Conservation (phyloP, 2,797 vertebrate species). For the Chloroceryle amazona region DNA sequence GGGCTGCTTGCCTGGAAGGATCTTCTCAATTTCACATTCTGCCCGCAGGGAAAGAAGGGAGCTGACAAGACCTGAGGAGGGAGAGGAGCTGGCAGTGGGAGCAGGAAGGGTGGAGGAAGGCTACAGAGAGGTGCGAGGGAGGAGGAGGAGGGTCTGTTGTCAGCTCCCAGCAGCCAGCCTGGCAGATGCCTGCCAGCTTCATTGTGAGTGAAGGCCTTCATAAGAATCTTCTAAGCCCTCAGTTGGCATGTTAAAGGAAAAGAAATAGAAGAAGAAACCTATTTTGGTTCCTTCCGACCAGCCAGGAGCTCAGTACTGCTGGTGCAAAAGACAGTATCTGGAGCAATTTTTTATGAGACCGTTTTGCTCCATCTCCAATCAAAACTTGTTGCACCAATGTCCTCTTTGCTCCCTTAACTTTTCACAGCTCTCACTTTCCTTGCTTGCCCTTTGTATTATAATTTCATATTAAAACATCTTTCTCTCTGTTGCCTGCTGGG, state of each 20-base stretch:
- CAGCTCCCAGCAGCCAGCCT: neutral
- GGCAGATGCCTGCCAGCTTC: neutral
- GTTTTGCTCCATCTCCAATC: neutral
- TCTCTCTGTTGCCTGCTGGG: neutral
- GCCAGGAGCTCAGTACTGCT: neutral
- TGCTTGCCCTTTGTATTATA: neutral
- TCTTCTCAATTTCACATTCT: constrained; percentile 49
- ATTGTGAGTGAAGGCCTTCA: neutral
- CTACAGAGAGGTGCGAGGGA: neutral
- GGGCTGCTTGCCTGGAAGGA: constrained; percentile 60
- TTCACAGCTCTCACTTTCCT: neutral
- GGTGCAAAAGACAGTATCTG: neutral
- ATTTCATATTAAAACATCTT: neutral
- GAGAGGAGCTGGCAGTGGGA: neutral
- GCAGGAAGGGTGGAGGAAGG: neutral
- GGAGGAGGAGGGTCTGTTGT: neutral
- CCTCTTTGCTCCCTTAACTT: neutral
- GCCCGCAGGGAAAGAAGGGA: neutral
- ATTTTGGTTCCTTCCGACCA: neutral
- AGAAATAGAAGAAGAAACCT: neutral
- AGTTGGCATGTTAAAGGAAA: neutral
- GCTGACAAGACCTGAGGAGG: neutral
- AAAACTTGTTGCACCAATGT: neutral
- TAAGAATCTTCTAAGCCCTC: neutral
- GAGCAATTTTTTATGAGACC: neutral